Evolutionary conservation across 1,140 invertebrate genomes (phyloP), one percentile per base, ranked within the genome.

Genomic region (Orchestia grillus): DNA sequence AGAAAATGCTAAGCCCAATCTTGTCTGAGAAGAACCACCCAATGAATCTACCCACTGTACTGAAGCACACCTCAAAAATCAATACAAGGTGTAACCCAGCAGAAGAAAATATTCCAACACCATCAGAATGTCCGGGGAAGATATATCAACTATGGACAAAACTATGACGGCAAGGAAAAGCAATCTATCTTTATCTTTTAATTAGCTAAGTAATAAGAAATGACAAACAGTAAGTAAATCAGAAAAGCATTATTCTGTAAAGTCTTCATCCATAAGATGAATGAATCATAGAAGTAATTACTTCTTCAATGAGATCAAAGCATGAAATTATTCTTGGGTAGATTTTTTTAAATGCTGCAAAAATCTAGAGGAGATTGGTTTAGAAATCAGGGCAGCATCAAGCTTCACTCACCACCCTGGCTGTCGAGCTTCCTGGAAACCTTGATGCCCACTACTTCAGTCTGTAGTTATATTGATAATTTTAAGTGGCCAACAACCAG

Each of bases 381-480:
- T 77, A 77, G 62, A 36, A 77, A 77, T 77, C 62, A 77, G 62
- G 11, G 62, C 62, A 77, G 62, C 62, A 23, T 15, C 11, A 77
- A 19, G 28, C 62, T 44, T 45, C 96, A 96, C 96, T 97, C 97
- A 97, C 97, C 96, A 95, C 97, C 97, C 97, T 97, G 98, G 96
- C 97, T 97, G 97, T 98, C 98, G 96, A 98, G 97, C 97, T 97
- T 97, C 77, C 97, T 97, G 94, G 98, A 97, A 77, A 98, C 98
- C 97, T 97, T 97, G 96, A 98, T 97, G 95, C 98, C 98, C 53
- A 97, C 97, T 96, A 98, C 98, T 97, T 98, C 98, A 96, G 97
- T 98, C 97, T 98, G 97, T 28, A 77, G 1, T 77, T 36, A 77
- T 3, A 36, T 19, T 77, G 92, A 96, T 92, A 41, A 91, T 91